Percentiles rank a stretch among this genome's conserved stretches.
These are phyloP conservation scores for Sarcophaga subvicina DNA, from an alignment of 2,888 invertebrate species.

Conservation along the genomic window DNA sequence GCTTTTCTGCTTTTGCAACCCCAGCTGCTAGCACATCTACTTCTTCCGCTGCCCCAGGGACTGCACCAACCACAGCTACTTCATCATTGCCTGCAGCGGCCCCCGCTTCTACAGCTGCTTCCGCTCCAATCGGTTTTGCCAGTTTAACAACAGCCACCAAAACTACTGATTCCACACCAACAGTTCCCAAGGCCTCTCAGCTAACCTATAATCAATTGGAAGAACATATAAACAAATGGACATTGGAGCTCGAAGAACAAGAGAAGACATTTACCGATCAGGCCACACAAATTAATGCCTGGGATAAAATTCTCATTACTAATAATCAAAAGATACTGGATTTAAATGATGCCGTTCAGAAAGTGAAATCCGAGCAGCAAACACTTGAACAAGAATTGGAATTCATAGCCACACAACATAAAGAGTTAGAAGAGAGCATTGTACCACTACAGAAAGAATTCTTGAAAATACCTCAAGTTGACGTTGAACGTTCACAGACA, in stretches of 20 bases:
- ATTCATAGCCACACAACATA: conserved; percentile 95
- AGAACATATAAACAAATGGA: conserved; percentile 97
- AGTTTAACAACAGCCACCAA: conserved; percentile 89
- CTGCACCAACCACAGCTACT: conserved; percentile 88
- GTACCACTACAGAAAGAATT: conserved; percentile 93
- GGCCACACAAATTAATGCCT: conserved; percentile 96
- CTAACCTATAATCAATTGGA: conserved; percentile 93
- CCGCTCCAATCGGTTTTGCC: conserved; percentile 73
- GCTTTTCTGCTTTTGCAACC: conserved; percentile 48
- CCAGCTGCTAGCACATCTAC: conserved; percentile 76
- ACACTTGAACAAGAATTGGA: conserved; percentile 96
- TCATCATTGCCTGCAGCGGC: conserved; percentile 44
- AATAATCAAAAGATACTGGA: conserved; percentile 96
- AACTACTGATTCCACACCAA: conserved; percentile 76
- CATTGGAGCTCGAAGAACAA: conserved; percentile 91
- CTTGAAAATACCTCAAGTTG: conserved; percentile 86
- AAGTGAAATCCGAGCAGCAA: conserved; percentile 94
- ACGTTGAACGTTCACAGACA: conserved; percentile 95
- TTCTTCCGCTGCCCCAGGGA: conserved; percentile 86
- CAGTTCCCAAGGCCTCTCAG: conserved; percentile 83
- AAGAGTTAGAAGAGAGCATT: conserved; percentile 94
- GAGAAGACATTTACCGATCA: conserved; percentile 95
- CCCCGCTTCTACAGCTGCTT: conserved; percentile 13
- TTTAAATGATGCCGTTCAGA: conserved; percentile 93
- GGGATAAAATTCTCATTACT: conserved; percentile 94